phyloP scores from a whole-genome alignment of 2,888 invertebrate genomes.

The Amphimallon solstitiale region DNA sequence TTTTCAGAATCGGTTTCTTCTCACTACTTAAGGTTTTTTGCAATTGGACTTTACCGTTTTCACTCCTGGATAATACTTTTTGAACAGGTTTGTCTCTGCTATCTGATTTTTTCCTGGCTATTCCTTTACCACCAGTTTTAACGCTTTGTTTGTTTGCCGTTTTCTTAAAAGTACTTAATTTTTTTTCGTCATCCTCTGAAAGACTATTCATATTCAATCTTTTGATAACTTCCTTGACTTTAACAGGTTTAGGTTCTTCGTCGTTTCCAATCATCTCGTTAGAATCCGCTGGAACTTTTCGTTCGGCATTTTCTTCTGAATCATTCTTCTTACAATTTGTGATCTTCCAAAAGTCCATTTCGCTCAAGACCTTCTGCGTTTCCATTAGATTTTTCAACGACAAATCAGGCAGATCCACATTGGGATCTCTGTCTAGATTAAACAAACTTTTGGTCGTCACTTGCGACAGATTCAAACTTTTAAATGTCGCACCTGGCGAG shows the following conservation, averaged over 20 bases:
- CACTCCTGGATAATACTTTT: not conserved
- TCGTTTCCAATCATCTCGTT: not conserved
- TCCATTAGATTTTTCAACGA: not conserved
- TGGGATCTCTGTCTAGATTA: slow-evolving; percentile 65
- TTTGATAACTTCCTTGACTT: slow-evolving; percentile 56
- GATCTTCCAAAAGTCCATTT: slow-evolving; percentile 8
- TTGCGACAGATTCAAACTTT: slow-evolving; percentile 20
- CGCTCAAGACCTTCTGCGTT: slow-evolving; percentile 15
- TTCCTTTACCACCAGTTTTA: not conserved
- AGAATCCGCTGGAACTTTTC: not conserved
- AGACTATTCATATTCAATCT: slow-evolving; percentile 55
- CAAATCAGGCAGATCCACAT: not conserved
- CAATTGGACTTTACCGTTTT: not conserved
- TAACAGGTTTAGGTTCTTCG: slow-evolving; percentile 36
- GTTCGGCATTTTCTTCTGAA: not conserved
- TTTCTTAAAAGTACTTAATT: not conserved
- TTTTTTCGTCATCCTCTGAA: slow-evolving; percentile 12
- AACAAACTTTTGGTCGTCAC: slow-evolving; percentile 67
- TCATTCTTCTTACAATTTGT: not conserved
- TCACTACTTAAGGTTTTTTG: slow-evolving; percentile 10
- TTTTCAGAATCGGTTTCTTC: slow-evolving; percentile 12
- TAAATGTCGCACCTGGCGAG: slow-evolving; percentile 43
- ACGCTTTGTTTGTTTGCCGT: not conserved
- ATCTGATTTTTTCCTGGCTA: not conserved
- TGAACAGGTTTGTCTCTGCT: not conserved